Evolutionary conservation across 2,797 vertebrate genomes (phyloP), one percentile per base, ranked within the genome.

Genomic region (Nannoperca australis): DNA sequence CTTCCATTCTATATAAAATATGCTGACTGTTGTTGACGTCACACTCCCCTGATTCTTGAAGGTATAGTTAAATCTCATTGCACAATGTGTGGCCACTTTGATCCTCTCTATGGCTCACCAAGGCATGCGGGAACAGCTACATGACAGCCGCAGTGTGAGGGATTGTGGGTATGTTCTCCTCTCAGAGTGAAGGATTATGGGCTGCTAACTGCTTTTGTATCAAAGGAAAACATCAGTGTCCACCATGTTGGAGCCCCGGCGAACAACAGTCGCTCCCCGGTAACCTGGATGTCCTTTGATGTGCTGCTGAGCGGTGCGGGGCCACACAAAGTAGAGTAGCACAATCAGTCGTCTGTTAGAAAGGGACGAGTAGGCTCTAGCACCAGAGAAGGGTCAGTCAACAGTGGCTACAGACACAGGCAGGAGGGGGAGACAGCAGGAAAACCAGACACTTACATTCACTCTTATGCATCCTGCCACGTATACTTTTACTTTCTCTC

Each of bases 311-410:
- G 91, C 73, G 86, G 22, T 73, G 85, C 92, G 82, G 91, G 91
- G 93, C 94, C 95, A 94, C 94, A 95, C 95, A 88, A 68, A 89
- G 89, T 83, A 88, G 85, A 94, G 20, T 86, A 94, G 92, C 92
- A 95, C 95, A 96, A 95, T 94, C 90, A 87, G 61, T 94, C 92
- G 89, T 94, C 94, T 95, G 96, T 96, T 95, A 90, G 92, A 92
- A 91, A 93, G 90, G 89, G 92, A 92, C 94, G 81, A 90, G 90
- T 90, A 89, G 90, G 40, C 69, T 75, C 67, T 69, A n/a, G 81
- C 50, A 63, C 34, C 70, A 59, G 69, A 89, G 74, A 65, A 24
- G 85, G 88, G 81, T 91, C 89, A 89, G 86, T 88, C 83, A 77
- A 71, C 70, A 70, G 84, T 65, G 70, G 55, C 76, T 73, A 73